A percentile compares a stretch with the other conserved stretches of the same genome.
phyloP scores from a whole-genome alignment of 2,888 invertebrate species.

The Rugalucina vietnamica region DNA sequence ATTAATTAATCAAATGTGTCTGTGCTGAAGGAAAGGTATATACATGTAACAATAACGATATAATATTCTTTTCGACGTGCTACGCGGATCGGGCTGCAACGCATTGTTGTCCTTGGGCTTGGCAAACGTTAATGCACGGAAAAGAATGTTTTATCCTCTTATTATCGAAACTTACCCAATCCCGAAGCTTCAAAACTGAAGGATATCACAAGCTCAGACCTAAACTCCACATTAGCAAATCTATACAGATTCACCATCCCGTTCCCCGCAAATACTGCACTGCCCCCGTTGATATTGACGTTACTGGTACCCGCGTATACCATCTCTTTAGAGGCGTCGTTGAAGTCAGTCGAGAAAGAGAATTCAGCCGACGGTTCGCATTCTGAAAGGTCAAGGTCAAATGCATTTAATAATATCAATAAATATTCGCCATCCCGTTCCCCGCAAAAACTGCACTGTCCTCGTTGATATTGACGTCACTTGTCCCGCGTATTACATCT shows the following conservation, averaged over 20 bases:
- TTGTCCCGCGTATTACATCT: conserved; percentile 52
- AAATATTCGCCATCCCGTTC: conserved; percentile 63
- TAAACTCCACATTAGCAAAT: conserved; percentile 60
- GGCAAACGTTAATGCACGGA: too few species aligned
- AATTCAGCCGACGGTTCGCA: conserved; percentile 55
- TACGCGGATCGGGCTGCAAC: too few species aligned
- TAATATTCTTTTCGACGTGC: too few species aligned
- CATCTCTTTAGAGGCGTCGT: conserved; percentile 47
- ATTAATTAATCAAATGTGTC: too few species aligned
- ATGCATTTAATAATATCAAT: conserved; percentile 34
- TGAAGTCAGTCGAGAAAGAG: conserved; percentile 45
- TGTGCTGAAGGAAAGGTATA: too few species aligned
- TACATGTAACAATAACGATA: too few species aligned
- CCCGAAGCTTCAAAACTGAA: conserved; percentile 43
- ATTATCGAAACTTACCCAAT: background rate
- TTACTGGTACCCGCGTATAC: conserved; percentile 52
- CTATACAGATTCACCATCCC: conserved; percentile 66
- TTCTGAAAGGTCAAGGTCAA: conserved; percentile 17
- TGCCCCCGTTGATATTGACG: conserved; percentile 36
- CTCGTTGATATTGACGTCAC: conserved; percentile 35
- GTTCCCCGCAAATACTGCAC: conserved; percentile 55
- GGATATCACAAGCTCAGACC: conserved; percentile 45
- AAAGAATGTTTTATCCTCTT: too few species aligned
- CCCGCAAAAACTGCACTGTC: conserved; percentile 56
- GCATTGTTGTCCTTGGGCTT: too few species aligned